These are phyloP conservation scores for Melangyna quadrimaculata DNA, from an alignment of 2,888 invertebrate genomes.

Conservation along the genomic window DNA sequence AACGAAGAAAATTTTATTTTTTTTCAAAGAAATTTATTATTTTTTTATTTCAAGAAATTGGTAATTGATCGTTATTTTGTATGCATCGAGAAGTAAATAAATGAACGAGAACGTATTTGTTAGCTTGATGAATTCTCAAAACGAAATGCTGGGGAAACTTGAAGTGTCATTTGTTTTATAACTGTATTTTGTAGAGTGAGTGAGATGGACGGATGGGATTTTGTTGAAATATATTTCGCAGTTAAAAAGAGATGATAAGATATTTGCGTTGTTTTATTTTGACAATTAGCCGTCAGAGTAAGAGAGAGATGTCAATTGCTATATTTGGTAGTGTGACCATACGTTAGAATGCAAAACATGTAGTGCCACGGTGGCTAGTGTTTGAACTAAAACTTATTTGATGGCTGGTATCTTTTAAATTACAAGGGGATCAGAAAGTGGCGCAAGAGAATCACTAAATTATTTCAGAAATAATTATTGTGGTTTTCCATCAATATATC, in stretches of 20 bases:
- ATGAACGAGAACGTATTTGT: slow-evolving; percentile 37
- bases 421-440: no score
- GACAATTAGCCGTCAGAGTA: background rate
- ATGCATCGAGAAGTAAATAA: slow-evolving; percentile 29
- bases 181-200: slow-evolving; percentile 33
- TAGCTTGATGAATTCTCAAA: slow-evolving; percentile 51
- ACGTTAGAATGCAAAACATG: background rate
- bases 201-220: background rate
- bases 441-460: no score
- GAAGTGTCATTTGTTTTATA: slow-evolving; percentile 67
- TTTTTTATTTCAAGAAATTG: background rate
- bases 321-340: slow-evolving; percentile 10
- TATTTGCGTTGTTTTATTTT: background rate
- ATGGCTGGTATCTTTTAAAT: no score
- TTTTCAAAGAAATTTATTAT: slow-evolving; percentile 1
- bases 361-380: background rate
- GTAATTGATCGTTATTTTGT: background rate
- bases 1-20: background rate
- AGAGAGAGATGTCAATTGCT: background rate
- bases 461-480: no score
- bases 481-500: no score
- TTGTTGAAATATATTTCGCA: background rate
- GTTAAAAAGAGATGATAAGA: background rate
- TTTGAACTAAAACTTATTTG: background rate
- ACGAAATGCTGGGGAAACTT: slow-evolving; percentile 63